phyloP scores from a whole-genome alignment of 2,797 vertebrate species.

The Dermochelys coriacea region DNA sequence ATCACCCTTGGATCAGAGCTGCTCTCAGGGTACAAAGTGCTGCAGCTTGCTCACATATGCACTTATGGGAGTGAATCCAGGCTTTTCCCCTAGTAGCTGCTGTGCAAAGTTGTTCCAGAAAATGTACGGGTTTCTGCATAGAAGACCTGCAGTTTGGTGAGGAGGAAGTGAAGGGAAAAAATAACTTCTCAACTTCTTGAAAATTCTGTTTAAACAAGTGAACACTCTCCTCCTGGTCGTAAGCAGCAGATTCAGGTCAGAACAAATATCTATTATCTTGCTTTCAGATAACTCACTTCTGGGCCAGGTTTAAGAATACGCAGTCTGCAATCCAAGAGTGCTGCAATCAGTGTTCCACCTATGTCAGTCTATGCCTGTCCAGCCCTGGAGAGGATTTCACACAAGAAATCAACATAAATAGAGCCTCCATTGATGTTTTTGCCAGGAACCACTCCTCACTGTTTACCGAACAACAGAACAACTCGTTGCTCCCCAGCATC shows the following conservation, averaged over 20 bases:
- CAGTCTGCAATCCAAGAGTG: not conserved
- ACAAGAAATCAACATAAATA: not conserved
- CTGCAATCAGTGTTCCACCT: not conserved
- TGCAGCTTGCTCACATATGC: constrained; percentile 38
- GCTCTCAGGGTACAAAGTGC: constrained; percentile 12
- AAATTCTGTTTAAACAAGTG: not conserved
- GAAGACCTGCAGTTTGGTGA: not conserved
- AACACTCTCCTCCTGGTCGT: not conserved
- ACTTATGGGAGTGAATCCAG: not conserved
- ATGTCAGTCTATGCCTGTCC: not conserved
- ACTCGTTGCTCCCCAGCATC: not conserved
- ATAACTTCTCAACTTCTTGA: not conserved
- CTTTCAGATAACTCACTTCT: not conserved
- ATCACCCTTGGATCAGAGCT: constrained; percentile 41
- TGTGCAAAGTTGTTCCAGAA: constrained; percentile 4
- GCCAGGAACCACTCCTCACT: fast-evolving
- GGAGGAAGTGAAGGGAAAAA: not conserved
- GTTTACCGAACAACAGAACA: not conserved
- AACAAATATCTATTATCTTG: not conserved
- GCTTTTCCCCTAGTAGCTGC: not conserved
- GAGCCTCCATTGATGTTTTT: not conserved
- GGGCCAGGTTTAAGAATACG: not conserved
- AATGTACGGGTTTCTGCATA: not conserved
- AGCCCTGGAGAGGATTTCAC: not conserved
- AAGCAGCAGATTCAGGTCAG: not conserved